Base-by-base conservation (phyloP, 2,888 invertebrate genomes). In the Willowsia nigromaculata region DNA sequence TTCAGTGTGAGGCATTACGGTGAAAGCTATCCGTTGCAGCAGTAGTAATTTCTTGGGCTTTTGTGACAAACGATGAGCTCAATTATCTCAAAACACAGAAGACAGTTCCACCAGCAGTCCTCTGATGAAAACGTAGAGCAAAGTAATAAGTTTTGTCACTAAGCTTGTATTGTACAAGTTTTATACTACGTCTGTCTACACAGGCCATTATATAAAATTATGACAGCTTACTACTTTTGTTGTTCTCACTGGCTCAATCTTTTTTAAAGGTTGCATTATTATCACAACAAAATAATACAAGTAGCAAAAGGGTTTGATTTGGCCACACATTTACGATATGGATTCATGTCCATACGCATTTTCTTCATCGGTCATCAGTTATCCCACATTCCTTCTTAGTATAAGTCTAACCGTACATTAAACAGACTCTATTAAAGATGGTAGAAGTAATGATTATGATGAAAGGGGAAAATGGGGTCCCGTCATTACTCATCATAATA, bases 401-500 rank as follows among this genome's bases (percentile, higher is more conserved):
- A 43, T 6, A 13, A 43, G 37, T 43, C 13, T 43, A 9, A 13
- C 11, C 11, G 43, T n/a, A n/a, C n/a, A n/a, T n/a, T n/a, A n/a
- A n/a, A n/a, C n/a, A n/a, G n/a, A n/a, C n/a, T n/a, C n/a, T n/a
- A n/a, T n/a, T n/a, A n/a, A n/a, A n/a, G n/a, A n/a, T 15, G 33
- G 62, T 30, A 62, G 30, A 18, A 22, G 15, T 76, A 71, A 50
- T 82, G 74, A 83, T 88, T 47, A 83, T 88, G 84, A 88, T 81
- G 81, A 88, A 88, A 88, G 83, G 88, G 88, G 85, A 62, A 68
- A 78, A 89, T 81, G 85, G 81, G 88, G 78, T 84, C 83, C 88
- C 84, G 74, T 78, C 88, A 88, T 88, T 88, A 88, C 88, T 88
- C 88, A 88, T 88, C 76, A 59, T 88, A 88, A 87, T 87, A 82